Evolutionary conservation across 1,140 invertebrate genomes (phyloP).

Genomic region (Brachionus angularis): DNA sequence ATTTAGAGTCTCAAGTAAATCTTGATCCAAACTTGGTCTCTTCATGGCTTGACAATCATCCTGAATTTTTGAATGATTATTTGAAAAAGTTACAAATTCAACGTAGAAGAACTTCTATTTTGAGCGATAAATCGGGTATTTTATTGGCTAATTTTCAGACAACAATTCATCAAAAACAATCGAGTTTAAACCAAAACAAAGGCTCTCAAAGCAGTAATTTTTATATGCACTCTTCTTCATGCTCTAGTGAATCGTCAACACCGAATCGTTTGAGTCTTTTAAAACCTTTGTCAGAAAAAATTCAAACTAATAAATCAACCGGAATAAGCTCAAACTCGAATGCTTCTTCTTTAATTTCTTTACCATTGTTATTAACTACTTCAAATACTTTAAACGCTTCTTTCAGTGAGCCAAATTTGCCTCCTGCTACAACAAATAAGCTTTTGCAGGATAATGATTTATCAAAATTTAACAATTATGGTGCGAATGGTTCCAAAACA

Average conservation of each 20-base stretch:
- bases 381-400: not conserved
- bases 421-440: not conserved
- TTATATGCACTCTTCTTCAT: no score
- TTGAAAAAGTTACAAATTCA: slow-evolving; percentile 77
- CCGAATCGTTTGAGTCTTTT: no score
- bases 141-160: slow-evolving; percentile 54
- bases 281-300: no score
- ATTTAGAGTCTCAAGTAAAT: not conserved
- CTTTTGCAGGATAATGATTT: slow-evolving; percentile 54
- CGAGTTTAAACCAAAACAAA: no score
- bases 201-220: no score
- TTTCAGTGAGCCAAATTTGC: slow-evolving; percentile 25
- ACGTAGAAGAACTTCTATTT: slow-evolving; percentile 46
- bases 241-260: no score
- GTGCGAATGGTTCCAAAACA: slow-evolving; percentile 79
- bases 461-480: slow-evolving; percentile 80
- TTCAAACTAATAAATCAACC: no score
- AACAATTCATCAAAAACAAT: slow-evolving; percentile 49
- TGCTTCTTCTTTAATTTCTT: not conserved
- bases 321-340: no score
- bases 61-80: slow-evolving; percentile 87
- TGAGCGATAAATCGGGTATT: slow-evolving; percentile 58
- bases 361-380: not conserved
- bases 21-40: not conserved
- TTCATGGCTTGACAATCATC: slow-evolving; percentile 86